Evolutionary conservation across 2,797 vertebrate species (phyloP).

Genomic region (Onychomys leucogaster): DNA sequence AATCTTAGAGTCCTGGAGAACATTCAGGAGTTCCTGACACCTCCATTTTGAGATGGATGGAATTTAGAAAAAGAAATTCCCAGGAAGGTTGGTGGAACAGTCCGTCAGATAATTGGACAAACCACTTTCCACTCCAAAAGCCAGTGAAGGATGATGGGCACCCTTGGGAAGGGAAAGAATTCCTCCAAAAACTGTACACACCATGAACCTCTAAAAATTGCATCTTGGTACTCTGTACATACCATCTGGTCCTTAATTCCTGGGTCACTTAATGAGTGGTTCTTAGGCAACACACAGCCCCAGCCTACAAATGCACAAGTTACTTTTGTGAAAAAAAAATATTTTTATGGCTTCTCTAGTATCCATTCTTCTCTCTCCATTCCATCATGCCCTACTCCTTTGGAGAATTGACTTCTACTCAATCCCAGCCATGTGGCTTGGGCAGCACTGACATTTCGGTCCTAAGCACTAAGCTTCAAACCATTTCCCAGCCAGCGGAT

Average conservation of each 20-base stretch:
- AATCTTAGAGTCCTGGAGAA: not conserved
- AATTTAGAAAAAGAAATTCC: not conserved
- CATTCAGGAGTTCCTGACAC: not conserved
- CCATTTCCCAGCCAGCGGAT: not conserved
- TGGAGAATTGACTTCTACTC: not conserved
- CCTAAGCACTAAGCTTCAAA: not conserved
- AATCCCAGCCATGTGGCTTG: not conserved
- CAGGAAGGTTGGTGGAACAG: not conserved
- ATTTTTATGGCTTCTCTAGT: not conserved
- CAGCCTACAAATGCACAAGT: not conserved
- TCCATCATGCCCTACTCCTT: not conserved
- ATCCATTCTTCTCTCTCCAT: not conserved
- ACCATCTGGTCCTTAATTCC: not conserved
- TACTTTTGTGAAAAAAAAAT: not conserved
- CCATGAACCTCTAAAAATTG: too few species aligned
- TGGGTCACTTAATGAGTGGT: not conserved
- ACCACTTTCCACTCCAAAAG: not conserved
- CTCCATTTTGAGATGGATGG: not conserved
- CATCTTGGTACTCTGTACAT: not conserved
- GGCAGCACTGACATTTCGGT: not conserved
- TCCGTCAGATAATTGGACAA: not conserved
- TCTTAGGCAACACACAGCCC: not conserved
- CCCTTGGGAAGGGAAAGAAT: not conserved
- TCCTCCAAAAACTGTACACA: not conserved
- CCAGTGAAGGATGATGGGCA: not conserved